phyloP scores from a whole-genome alignment of 1,140 invertebrate genomes.

The Wiebesia pumilae region DNA sequence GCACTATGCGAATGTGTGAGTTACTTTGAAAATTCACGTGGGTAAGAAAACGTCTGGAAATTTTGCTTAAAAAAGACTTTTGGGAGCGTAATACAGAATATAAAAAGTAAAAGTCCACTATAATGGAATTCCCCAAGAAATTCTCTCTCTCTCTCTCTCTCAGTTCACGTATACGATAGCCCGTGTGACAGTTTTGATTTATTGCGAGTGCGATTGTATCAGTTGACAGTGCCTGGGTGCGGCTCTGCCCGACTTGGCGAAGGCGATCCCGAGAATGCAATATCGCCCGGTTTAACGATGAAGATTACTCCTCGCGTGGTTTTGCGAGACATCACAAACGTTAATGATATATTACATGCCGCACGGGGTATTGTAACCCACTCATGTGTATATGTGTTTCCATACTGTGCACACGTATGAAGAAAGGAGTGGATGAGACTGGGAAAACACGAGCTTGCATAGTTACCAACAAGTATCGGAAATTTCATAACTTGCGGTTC shows the following conservation, averaged over 20 bases:
- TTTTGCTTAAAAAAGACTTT: background rate
- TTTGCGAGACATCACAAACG: conserved; percentile 6
- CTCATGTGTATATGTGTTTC: background rate
- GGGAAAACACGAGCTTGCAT: background rate
- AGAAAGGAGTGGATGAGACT: background rate
- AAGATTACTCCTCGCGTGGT: conserved; percentile 27
- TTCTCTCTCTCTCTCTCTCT: conserved; percentile 1
- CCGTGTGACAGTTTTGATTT: conserved; percentile 35
- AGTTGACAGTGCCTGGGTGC: conserved; percentile 14
- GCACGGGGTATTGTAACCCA: background rate
- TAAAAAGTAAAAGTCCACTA: background rate
- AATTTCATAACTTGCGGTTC: conserved; percentile 18
- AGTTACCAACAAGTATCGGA: conserved; percentile 13
- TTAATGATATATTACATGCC: conserved; percentile 39
- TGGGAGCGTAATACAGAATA: background rate
- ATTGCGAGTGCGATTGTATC: conserved; percentile 40
- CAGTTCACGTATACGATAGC: conserved; percentile 1
- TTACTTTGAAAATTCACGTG: background rate
- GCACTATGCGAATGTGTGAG: conserved; percentile 12
- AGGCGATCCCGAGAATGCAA: conserved; percentile 29
- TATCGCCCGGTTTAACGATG: conserved; percentile 14
- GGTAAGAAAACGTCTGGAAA: background rate
- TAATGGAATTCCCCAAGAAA: conserved; percentile 8
- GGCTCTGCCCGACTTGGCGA: background rate
- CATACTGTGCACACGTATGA: background rate